Percentiles rank a stretch among this genome's conserved stretches.
Evolutionary conservation across 2,797 vertebrate species (phyloP).

Genomic region (Hoplostethus mediterraneus): DNA sequence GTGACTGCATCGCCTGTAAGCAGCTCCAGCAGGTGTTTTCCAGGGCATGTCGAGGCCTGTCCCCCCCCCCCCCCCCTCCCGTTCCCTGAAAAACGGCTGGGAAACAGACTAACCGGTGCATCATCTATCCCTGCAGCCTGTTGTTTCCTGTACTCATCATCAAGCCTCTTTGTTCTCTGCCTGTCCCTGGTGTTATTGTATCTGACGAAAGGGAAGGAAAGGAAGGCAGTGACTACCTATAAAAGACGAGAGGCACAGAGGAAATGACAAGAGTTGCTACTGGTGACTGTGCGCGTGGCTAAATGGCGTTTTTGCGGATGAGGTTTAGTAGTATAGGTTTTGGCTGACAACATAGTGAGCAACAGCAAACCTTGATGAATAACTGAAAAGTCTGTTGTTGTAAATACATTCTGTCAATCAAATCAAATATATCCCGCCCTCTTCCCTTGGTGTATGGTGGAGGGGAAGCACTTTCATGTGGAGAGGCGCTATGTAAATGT

Average conservation of each 20-base stretch:
- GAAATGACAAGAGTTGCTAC: background rate
- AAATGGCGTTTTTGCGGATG: constrained; percentile 13
- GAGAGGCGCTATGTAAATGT: too few species aligned
- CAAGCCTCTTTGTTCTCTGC: constrained; percentile 1
- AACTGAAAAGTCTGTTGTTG: too few species aligned
- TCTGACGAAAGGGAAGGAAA: constrained; percentile 8
- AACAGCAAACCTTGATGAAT: too few species aligned
- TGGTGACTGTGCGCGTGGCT: constrained; percentile 13
- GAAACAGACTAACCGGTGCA: constrained; percentile 49
- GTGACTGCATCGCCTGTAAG: constrained; percentile 16
- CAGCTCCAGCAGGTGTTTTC: constrained; percentile 55
- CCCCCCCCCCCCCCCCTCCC: too few species aligned
- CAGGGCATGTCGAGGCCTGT: constrained; percentile 70
- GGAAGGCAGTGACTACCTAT: constrained; percentile 8
- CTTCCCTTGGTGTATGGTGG: too few species aligned
- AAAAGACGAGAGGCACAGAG: background rate
- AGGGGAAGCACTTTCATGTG: too few species aligned
- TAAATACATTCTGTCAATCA: too few species aligned
- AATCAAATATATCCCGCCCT: too few species aligned
- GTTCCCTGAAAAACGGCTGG: constrained; percentile 10
- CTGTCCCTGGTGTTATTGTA: constrained; percentile 1
- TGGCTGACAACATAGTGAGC: constrained; percentile 24
- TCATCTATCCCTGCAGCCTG: constrained; percentile 37
- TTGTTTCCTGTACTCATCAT: constrained; percentile 42
- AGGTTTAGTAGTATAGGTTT: background rate